These are phyloP conservation scores for Amblyjoppa fuscipennis DNA, from an alignment of 2,888 invertebrate species.

Conservation along the genomic window DNA sequence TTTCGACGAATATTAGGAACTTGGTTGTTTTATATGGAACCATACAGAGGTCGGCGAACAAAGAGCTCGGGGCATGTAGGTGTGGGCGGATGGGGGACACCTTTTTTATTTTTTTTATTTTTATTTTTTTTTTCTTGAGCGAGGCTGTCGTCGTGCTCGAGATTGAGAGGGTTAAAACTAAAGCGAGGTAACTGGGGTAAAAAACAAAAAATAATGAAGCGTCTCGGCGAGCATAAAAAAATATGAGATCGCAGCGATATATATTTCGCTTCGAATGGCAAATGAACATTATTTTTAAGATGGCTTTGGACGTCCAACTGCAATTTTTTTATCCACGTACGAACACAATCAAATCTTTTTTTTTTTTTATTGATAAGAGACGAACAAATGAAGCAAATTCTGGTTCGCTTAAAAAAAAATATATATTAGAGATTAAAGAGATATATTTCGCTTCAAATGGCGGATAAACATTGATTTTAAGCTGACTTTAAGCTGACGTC, in stretches of 20 bases:
- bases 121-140: slow-evolving; percentile 23
- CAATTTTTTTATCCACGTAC: too few species aligned
- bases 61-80: not conserved
- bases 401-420: too few species aligned
- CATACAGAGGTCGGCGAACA: slow-evolving; percentile 1
- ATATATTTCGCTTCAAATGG: too few species aligned
- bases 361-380: too few species aligned
- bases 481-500: too few species aligned
- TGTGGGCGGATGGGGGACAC: not conserved
- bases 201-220: not conserved
- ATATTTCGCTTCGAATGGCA: not conserved
- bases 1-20: slow-evolving; percentile 36
- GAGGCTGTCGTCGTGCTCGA: not conserved
- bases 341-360: too few species aligned
- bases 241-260: not conserved
- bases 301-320: not conserved
- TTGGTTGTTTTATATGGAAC: not conserved
- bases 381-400: too few species aligned
- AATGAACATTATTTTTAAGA: not conserved
- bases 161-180: not conserved
- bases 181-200: not conserved
- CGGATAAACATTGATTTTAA: too few species aligned
- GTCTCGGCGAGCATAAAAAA: not conserved
- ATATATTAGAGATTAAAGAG: too few species aligned
- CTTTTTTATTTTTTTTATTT: slow-evolving; percentile 26